Conservation (phyloP, 2,888 invertebrate genomes). For the Catocala sponsa region DNA sequence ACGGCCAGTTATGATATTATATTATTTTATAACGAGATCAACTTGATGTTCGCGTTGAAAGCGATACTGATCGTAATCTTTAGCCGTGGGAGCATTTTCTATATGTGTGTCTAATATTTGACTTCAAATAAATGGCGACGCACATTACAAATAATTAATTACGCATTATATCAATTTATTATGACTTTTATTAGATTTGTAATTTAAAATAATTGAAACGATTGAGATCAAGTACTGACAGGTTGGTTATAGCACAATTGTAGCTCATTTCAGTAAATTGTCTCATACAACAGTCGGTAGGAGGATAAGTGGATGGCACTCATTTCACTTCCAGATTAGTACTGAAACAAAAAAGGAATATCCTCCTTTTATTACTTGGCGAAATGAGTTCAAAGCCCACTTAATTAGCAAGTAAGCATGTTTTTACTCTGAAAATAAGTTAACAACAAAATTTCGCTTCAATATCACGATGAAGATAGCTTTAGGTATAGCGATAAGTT, state of each 20-base stretch:
- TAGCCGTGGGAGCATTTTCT: constrained; percentile 12
- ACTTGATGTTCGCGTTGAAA: constrained; percentile 38
- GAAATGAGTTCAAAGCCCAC: constrained; percentile 43
- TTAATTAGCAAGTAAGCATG: constrained; percentile 41
- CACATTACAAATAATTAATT: background rate
- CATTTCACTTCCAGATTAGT: constrained; percentile 33
- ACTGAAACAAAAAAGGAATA: constrained; percentile 34
- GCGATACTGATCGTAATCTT: constrained; percentile 36
- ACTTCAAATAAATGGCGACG: too few relatives aligned
- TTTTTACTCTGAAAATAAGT: constrained; percentile 35
- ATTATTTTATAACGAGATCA: constrained; percentile 48
- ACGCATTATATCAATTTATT: background rate
- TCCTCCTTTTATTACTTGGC: constrained; percentile 30
- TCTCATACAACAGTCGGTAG: constrained; percentile 18
- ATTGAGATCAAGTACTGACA: constrained; percentile 11
- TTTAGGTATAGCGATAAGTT: constrained; percentile 29
- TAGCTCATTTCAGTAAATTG: constrained; percentile 23
- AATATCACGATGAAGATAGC: constrained; percentile 15
- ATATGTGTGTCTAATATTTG: constrained; percentile 3
- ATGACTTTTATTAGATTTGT: too few relatives aligned
- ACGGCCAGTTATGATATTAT: constrained; percentile 64
- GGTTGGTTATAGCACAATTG: constrained; percentile 15
- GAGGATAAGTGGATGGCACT: constrained; percentile 20
- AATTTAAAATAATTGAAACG: background rate
- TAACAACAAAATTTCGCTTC: constrained; percentile 26